A percentile compares a stretch with the other conserved stretches of the same genome.
Conservation (phyloP, 2,797 vertebrate genomes). For the Pristis pectinata region DNA sequence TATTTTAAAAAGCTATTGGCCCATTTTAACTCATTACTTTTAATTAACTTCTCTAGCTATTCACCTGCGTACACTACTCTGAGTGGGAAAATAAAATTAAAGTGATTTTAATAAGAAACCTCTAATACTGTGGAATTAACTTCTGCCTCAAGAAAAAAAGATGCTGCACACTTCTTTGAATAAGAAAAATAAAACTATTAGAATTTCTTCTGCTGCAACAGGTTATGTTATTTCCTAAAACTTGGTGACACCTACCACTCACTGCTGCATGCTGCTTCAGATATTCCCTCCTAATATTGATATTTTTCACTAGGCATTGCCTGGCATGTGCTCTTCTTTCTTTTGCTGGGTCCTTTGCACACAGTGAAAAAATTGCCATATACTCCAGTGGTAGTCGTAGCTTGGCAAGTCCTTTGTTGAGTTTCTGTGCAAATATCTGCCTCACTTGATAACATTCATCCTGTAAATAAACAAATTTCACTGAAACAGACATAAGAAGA, state of each 20-base stretch:
- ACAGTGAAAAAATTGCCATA: constrained; percentile 91
- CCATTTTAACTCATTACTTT: not conserved
- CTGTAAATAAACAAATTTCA: constrained; percentile 50
- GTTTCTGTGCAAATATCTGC: constrained; percentile 93
- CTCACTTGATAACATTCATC: constrained; percentile 98
- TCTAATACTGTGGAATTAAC: not conserved
- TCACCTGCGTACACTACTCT: not conserved
- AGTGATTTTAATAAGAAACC: too few relatives aligned
- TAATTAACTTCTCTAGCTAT: not conserved
- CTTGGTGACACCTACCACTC: constrained; percentile 70
- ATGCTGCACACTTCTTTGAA: not conserved
- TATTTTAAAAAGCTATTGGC: not conserved
- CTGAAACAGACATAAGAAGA: not conserved
- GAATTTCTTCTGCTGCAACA: not conserved
- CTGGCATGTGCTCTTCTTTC: constrained; percentile 90
- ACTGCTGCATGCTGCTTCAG: constrained; percentile 93
- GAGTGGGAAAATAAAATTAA: not conserved
- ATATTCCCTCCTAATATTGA: constrained; percentile 90
- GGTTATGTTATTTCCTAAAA: not conserved
- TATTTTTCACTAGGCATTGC: constrained; percentile 94
- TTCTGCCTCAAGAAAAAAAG: not conserved
- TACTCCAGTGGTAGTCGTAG: constrained; percentile 90
- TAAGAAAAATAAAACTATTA: not conserved
- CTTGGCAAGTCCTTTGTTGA: constrained; percentile 87
- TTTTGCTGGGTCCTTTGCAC: constrained; percentile 94